Evolutionary conservation across 2,113 vertebrate species (phyloP).

Genomic region (Arothron firmamentum): DNA sequence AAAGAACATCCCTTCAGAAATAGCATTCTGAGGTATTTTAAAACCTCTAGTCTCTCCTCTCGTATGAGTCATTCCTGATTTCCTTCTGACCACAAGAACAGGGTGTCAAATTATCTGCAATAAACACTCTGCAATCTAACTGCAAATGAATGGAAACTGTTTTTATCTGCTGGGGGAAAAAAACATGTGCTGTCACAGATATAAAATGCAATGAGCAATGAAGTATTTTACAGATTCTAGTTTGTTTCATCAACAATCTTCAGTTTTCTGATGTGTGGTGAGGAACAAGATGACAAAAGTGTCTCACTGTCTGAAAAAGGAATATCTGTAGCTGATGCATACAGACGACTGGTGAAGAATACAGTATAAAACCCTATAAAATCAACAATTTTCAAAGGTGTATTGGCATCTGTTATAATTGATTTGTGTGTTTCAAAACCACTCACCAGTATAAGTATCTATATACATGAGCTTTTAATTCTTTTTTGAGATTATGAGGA

Average conservation of each 20-base stretch:
- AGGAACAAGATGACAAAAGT: neutral
- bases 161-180: conserved; percentile 4
- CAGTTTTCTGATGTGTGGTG: conserved; percentile 4
- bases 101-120: conserved; percentile 42
- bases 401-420: no score
- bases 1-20: conserved; percentile 42
- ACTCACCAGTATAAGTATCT: no score
- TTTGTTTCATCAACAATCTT: neutral
- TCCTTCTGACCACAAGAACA: conserved; percentile 34
- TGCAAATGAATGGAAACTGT: conserved; percentile 51
- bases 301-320: no score
- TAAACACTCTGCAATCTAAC: conserved; percentile 49
- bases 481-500: no score
- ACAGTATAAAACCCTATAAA: no score
- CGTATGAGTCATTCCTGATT: neutral
- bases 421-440: no score
- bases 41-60: conserved; percentile 19
- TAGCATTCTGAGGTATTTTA: conserved; percentile 65
- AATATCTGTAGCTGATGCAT: no score
- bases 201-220: conserved; percentile 26
- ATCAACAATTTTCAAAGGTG: neutral
- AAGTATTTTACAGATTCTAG: conserved; percentile 7
- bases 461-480: no score
- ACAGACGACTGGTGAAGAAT: neutral
- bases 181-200: conserved; percentile 5